A percentile compares a stretch with the other conserved stretches of the same genome.
phyloP scores from a whole-genome alignment of 2,113 vertebrate species.

The Heterochromis multidens region DNA sequence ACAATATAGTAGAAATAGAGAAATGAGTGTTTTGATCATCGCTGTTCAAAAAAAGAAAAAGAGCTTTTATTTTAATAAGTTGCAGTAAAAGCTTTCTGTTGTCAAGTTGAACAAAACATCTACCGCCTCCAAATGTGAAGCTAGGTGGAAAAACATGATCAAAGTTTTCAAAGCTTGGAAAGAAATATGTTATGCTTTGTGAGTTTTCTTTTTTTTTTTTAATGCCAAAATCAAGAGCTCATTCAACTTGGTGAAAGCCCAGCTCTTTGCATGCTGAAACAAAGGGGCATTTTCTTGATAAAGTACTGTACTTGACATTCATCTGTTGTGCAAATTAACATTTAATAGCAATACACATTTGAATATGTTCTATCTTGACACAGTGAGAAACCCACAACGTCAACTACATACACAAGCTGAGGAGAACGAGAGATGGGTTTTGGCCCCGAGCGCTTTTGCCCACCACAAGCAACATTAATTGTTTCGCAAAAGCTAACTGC shows the following conservation, averaged over 20 bases:
- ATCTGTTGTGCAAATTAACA: slow-evolving; percentile 73
- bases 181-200: not conserved
- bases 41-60: not conserved
- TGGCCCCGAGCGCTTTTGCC: slow-evolving; percentile 60
- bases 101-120: not conserved
- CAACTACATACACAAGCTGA: slow-evolving; percentile 13
- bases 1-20: not conserved
- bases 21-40: not conserved
- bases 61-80: not conserved
- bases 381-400: slow-evolving; percentile 51
- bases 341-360: slow-evolving; percentile 73
- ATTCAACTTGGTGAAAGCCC: slow-evolving; percentile 25
- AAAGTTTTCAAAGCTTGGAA: slow-evolving; percentile 15
- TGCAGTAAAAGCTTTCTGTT: not conserved
- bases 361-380: slow-evolving; percentile 67
- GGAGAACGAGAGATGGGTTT: slow-evolving; percentile 54
- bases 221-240: slow-evolving; percentile 44
- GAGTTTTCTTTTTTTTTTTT: slow-evolving; percentile 3
- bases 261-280: slow-evolving; percentile 44
- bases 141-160: not conserved
- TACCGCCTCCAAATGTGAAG: not conserved
- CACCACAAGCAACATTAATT: slow-evolving; percentile 63
- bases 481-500: slow-evolving; percentile 49
- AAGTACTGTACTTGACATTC: slow-evolving; percentile 61
- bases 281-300: slow-evolving; percentile 66